Evolutionary conservation across 2,888 invertebrate species (phyloP).

Genomic region (Argyresthia albistria): DNA sequence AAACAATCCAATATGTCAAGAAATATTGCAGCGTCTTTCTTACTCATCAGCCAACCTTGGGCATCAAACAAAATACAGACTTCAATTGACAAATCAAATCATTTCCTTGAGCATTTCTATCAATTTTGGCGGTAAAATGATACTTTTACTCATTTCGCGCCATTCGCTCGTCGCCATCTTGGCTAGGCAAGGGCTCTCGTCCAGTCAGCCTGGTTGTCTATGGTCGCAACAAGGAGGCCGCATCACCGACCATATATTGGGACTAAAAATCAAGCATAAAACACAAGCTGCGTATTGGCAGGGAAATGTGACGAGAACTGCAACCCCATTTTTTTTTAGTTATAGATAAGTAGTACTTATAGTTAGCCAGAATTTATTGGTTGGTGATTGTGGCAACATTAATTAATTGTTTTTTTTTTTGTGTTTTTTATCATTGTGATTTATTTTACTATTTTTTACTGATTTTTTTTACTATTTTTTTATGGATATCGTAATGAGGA

Average conservation of each 20-base stretch:
- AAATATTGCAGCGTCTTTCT: too few species aligned
- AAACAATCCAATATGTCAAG: too few species aligned
- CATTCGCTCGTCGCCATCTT: slow-evolving; percentile 12
- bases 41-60: too few species aligned
- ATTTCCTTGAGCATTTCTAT: not conserved
- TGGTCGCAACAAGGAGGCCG: slow-evolving; percentile 16
- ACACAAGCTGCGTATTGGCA: slow-evolving; percentile 47
- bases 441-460: too few species aligned
- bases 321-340: too few species aligned
- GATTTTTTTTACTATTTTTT: not conserved
- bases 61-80: too few species aligned
- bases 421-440: too few species aligned
- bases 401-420: too few species aligned
- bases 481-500: not conserved
- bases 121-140: not conserved
- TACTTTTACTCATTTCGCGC: slow-evolving; percentile 7
- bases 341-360: too few species aligned
- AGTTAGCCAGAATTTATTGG: too few species aligned
- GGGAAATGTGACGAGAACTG: not conserved
- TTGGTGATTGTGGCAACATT: too few species aligned
- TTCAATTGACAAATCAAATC: too few species aligned
- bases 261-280: slow-evolving; percentile 47
- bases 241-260: slow-evolving; percentile 12
- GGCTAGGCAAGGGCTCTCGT: slow-evolving; percentile 12
- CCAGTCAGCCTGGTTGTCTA: slow-evolving; percentile 16